These are phyloP conservation scores for Oryzias javanicus DNA, from an alignment of 2,113 vertebrate genomes.

Conservation along the genomic window DNA sequence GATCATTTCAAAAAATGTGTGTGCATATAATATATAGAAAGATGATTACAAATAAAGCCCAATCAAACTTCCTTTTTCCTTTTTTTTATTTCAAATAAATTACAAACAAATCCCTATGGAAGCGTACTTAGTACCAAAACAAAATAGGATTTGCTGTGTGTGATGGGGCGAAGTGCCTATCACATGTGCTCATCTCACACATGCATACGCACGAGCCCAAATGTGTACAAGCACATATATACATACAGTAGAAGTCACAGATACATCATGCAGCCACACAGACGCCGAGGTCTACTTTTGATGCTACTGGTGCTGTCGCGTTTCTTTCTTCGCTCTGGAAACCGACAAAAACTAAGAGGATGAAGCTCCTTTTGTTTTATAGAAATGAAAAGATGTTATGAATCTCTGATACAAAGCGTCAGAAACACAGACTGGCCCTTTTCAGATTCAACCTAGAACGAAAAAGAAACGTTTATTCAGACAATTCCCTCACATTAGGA, in stretches of 20 bases:
- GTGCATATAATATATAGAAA: too few species aligned
- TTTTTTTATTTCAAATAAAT: conserved; percentile 67
- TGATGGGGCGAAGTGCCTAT: conserved; percentile 72
- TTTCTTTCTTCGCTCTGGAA: conserved; percentile 18
- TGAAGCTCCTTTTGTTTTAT: conserved; percentile 8
- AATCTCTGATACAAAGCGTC: conserved; percentile 22
- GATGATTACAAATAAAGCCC: too few species aligned
- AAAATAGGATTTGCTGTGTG: conserved; percentile 55
- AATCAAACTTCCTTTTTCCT: conserved; percentile 67
- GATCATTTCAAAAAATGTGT: too few species aligned
- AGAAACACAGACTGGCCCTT: conserved; percentile 41
- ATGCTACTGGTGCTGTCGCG: conserved; percentile 32
- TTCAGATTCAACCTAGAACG: conserved; percentile 9
- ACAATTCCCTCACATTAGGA: conserved; percentile 9
- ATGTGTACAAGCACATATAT: conserved; percentile 61
- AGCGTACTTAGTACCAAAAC: conserved; percentile 73
- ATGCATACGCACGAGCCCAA: conserved; percentile 43
- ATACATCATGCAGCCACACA: conserved; percentile 63
- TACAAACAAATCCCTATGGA: conserved; percentile 64
- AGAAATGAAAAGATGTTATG: conserved; percentile 6
- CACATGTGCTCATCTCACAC: conserved; percentile 51
- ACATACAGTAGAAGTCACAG: conserved; percentile 61
- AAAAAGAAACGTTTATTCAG: background rate
- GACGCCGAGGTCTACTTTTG: conserved; percentile 28
- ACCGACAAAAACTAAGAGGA: conserved; percentile 16